These are phyloP conservation scores for Sarcophaga peregrina DNA, from an alignment of 1,140 invertebrate species.

Conservation along the genomic window DNA sequence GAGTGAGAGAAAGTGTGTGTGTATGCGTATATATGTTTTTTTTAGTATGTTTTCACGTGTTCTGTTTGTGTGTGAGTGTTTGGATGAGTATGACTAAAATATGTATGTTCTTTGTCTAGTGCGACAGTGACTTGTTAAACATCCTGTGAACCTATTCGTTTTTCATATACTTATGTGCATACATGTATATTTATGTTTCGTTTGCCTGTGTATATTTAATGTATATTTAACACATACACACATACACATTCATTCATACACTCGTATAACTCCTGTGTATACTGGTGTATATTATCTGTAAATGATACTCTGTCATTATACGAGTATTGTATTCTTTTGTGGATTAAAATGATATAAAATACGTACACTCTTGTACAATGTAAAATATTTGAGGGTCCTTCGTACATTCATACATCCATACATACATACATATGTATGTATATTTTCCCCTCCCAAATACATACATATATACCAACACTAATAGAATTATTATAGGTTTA, in stretches of 20 bases:
- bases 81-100: background rate
- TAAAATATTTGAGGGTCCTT: too few species aligned
- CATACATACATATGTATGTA: background rate
- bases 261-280: slow-evolving; percentile 20
- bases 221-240: background rate
- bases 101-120: background rate
- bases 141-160: slow-evolving; percentile 66
- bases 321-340: background rate
- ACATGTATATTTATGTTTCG: slow-evolving; percentile 54
- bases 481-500: too few species aligned
- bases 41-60: background rate
- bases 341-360: slow-evolving; percentile 1
- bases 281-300: slow-evolving; percentile 12
- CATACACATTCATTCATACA: background rate
- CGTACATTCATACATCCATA: too few species aligned
- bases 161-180: slow-evolving; percentile 67
- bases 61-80: background rate
- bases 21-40: too few species aligned
- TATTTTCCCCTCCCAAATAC: background rate
- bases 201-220: slow-evolving; percentile 42
- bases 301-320: slow-evolving; percentile 21
- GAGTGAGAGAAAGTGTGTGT: too few species aligned
- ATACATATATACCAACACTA: background rate
- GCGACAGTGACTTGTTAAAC: slow-evolving; percentile 31
- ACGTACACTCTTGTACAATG: too few species aligned